Evolutionary conservation across 2,797 vertebrate genomes (phyloP).

Genomic region (Phrynocephalus forsythii): DNA sequence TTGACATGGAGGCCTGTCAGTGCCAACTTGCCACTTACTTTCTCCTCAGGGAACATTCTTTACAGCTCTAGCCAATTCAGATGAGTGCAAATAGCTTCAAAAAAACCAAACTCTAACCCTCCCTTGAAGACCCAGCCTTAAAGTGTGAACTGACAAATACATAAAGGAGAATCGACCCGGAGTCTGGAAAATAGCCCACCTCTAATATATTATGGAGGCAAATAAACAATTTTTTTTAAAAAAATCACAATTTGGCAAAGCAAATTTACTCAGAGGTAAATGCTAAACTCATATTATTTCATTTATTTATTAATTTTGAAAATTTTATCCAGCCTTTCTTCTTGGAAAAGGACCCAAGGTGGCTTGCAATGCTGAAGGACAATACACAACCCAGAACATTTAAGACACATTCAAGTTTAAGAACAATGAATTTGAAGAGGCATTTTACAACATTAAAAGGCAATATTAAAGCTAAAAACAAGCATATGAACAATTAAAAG

Average conservation of each 20-base stretch:
- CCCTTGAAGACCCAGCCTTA: not conserved
- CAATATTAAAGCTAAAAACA: too few species aligned
- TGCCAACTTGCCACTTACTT: not conserved
- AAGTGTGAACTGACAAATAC: not conserved
- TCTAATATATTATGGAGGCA: not conserved
- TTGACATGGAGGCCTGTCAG: not conserved
- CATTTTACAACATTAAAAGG: too few species aligned
- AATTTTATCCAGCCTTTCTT: too few species aligned
- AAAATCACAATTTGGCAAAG: too few species aligned
- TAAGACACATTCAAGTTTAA: too few species aligned
- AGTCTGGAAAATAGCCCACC: not conserved
- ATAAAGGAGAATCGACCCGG: not conserved
- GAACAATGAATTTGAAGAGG: too few species aligned
- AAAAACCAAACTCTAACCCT: not conserved
- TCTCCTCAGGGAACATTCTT: slow-evolving; percentile 20
- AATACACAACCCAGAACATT: too few species aligned
- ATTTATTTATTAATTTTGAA: too few species aligned
- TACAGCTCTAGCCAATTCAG: not conserved
- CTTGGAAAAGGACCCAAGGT: too few species aligned
- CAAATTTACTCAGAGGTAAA: not conserved
- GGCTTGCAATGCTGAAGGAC: too few species aligned
- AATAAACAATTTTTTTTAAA: not conserved
- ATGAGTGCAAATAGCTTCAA: not conserved
- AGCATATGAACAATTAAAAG: too few species aligned
- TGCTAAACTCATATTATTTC: not conserved